A percentile compares a stretch with the other conserved stretches of the same genome.
phyloP scores from a whole-genome alignment of 2,888 invertebrate genomes.

The Apamea sordens region DNA sequence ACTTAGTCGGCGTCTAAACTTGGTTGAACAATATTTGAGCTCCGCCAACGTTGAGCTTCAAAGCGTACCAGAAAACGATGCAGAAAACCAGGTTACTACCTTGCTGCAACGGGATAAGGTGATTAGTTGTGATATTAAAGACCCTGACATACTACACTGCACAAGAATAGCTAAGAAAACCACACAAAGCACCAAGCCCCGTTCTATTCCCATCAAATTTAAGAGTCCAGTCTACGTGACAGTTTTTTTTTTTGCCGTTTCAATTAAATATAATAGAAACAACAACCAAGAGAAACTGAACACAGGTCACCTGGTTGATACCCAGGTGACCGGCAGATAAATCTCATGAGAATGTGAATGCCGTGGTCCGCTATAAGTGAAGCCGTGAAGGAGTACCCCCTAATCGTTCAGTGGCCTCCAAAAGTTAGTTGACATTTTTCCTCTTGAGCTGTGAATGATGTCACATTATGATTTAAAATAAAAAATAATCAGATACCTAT shows the following conservation, averaged over 20 bases:
- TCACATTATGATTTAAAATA: no score
- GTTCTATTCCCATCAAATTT: not conserved
- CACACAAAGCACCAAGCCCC: not conserved
- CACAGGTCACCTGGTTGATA: not conserved
- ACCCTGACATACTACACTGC: not conserved
- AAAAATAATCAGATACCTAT: no score
- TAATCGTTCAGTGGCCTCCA: no score
- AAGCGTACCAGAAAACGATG: not conserved
- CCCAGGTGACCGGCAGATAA: no score
- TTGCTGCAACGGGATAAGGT: conserved; percentile 9
- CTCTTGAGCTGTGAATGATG: no score
- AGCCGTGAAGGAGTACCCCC: not conserved
- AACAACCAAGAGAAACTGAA: not conserved
- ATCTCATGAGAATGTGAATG: no score
- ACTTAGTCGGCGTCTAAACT: conserved; percentile 3
- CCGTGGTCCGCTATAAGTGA: not conserved
- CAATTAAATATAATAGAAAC: not conserved
- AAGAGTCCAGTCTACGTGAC: not conserved
- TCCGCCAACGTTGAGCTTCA: not conserved
- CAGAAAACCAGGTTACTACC: conserved; percentile 4
- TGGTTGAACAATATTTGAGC: not conserved
- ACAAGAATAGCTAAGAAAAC: conserved; percentile 3
- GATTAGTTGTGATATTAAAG: not conserved
- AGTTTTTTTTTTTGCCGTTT: not conserved
- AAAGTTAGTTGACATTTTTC: no score